Conservation (phyloP, 1,140 invertebrate species). For the Aleiodes sp. region DNA sequence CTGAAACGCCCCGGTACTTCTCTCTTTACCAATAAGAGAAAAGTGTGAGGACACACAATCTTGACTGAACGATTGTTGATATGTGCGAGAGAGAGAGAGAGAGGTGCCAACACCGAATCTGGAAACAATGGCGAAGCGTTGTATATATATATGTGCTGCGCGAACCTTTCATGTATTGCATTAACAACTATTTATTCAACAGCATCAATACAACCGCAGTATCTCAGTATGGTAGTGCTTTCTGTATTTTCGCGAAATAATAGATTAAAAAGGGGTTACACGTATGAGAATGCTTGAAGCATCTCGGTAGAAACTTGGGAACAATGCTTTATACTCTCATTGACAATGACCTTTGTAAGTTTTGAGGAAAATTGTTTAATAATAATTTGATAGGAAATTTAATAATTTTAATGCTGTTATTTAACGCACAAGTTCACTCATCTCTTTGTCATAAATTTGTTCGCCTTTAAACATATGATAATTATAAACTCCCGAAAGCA, state of each 20-base stretch:
- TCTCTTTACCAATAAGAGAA: neutral
- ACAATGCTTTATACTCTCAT: too few relatives aligned
- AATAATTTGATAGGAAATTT: too few relatives aligned
- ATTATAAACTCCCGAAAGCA: neutral
- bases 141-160: neutral
- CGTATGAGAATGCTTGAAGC: too few relatives aligned
- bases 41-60: neutral
- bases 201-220: too few relatives aligned
- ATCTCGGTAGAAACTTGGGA: too few relatives aligned
- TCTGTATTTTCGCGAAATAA: too few relatives aligned
- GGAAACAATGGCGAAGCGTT: conserved; percentile 46
- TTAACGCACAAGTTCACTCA: neutral
- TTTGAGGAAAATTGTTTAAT: too few relatives aligned
- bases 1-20: conserved; percentile 13
- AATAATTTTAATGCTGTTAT: conserved; percentile 22
- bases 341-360: too few relatives aligned
- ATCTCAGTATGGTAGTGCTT: conserved; percentile 31
- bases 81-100: neutral
- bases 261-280: too few relatives aligned
- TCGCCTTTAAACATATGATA: neutral
- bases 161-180: conserved; percentile 50
- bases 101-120: conserved; percentile 28
- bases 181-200: conserved; percentile 51
- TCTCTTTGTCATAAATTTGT: neutral
- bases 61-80: neutral